These are phyloP conservation scores for Sebastes melanostomus DNA, from an alignment of 2,797 vertebrate species.

Conservation along the genomic window DNA sequence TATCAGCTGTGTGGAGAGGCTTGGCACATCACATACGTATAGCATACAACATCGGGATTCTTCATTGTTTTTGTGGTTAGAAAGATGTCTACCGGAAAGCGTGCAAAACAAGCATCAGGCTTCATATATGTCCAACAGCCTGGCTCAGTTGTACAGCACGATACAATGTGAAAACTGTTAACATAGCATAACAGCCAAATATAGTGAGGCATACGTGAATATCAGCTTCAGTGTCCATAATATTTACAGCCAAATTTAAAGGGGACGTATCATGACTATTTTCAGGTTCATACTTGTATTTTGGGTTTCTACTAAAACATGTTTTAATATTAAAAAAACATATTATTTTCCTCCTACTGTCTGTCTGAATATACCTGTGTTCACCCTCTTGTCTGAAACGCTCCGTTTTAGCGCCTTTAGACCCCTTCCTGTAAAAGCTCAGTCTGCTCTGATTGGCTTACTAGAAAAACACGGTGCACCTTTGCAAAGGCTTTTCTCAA, in stretches of 20 bases:
- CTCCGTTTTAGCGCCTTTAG: background rate
- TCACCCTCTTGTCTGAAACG: background rate
- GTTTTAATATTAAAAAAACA: background rate
- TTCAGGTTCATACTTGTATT: background rate
- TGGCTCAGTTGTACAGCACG: constrained; percentile 29
- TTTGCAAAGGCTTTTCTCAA: background rate
- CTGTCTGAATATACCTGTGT: background rate
- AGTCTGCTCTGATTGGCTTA: background rate
- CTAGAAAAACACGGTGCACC: background rate
- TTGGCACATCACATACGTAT: constrained; percentile 44
- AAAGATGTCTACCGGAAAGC: constrained; percentile 20
- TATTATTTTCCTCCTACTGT: background rate
- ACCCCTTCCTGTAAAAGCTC: no score
- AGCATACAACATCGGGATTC: constrained; percentile 3
- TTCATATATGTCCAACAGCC: constrained; percentile 3
- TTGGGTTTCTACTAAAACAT: background rate
- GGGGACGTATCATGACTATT: background rate
- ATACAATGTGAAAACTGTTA: constrained; percentile 18
- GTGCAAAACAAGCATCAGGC: constrained; percentile 1
- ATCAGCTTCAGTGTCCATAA: background rate
- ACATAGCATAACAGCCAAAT: constrained; percentile 14
- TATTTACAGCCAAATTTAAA: constrained; percentile 43
- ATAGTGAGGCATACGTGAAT: constrained; percentile 11
- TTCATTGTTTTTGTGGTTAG: constrained; percentile 14
- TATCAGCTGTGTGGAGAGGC: constrained; percentile 5